These are phyloP conservation scores for Sesamia nonagrioides DNA, from an alignment of 1,140 invertebrate species.

Conservation along the genomic window DNA sequence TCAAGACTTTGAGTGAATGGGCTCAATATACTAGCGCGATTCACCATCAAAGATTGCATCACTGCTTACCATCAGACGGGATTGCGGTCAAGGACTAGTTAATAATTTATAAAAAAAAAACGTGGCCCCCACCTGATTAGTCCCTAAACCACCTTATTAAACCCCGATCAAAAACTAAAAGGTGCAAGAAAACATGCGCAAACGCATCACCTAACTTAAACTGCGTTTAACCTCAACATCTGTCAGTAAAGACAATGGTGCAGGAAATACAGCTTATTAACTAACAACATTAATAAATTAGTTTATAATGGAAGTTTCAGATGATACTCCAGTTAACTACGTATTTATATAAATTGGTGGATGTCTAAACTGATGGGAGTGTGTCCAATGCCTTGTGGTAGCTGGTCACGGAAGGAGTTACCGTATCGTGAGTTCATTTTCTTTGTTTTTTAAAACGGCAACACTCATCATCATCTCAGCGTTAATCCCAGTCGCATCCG, in stretches of 20 bases:
- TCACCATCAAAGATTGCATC: too few relatives aligned
- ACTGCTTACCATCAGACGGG: too few relatives aligned
- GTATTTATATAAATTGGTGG: constrained; percentile 52
- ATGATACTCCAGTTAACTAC: constrained; percentile 33
- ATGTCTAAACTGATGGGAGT: constrained; percentile 32
- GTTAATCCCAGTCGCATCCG: too few relatives aligned
- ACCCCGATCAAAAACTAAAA: background rate
- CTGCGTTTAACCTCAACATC: constrained; percentile 39
- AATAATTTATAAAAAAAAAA: too few relatives aligned
- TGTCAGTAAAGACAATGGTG: constrained; percentile 38
- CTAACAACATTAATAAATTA: constrained; percentile 36
- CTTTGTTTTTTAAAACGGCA: too few relatives aligned
- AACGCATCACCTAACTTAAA: background rate
- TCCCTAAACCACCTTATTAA: constrained; percentile 21
- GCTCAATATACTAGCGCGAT: too few relatives aligned
- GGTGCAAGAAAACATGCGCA: constrained; percentile 26
- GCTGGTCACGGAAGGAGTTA: constrained; percentile 25
- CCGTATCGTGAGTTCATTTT: background rate
- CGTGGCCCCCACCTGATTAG: background rate
- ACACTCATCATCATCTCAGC: too few relatives aligned
- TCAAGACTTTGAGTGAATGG: too few relatives aligned
- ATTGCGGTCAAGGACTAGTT: too few relatives aligned
- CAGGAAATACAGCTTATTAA: constrained; percentile 43
- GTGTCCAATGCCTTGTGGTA: constrained; percentile 58
- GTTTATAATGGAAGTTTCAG: constrained; percentile 40